Conservation (phyloP, 2,888 invertebrate genomes). For the Tribolium freemani region DNA sequence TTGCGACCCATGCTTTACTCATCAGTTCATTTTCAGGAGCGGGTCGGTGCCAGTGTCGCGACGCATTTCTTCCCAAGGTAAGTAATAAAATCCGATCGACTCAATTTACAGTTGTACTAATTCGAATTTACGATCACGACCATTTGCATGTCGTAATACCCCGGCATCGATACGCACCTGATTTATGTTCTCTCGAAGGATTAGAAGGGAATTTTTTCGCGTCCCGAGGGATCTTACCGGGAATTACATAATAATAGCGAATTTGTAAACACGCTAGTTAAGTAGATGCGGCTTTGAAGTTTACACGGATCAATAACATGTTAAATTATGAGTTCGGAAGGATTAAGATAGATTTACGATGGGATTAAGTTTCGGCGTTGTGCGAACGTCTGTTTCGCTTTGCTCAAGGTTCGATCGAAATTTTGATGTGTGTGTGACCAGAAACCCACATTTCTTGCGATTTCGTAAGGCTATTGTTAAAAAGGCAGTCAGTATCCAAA, state of each 20-base stretch:
- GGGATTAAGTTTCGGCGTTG: constrained; percentile 30
- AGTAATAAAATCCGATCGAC: constrained; percentile 52
- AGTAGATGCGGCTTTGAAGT: constrained; percentile 38
- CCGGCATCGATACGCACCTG: constrained; percentile 56
- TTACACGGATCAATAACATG: constrained; percentile 38
- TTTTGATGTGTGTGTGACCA: neutral
- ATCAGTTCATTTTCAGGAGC: constrained; percentile 32
- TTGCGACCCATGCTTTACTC: neutral
- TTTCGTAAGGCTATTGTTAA: too few species aligned
- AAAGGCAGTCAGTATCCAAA: too few species aligned
- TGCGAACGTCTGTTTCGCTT: neutral
- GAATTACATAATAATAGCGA: constrained; percentile 18
- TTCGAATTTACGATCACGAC: constrained; percentile 61
- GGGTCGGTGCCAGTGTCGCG: constrained; percentile 29
- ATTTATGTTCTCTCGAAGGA: constrained; percentile 51
- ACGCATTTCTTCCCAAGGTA: constrained; percentile 46
- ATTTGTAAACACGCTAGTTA: constrained; percentile 42
- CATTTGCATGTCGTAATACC: constrained; percentile 60
- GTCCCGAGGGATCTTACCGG: neutral
- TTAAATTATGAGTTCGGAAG: constrained; percentile 42
- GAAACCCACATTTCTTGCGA: too few species aligned
- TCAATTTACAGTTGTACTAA: constrained; percentile 60
- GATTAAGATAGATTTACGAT: constrained; percentile 42
- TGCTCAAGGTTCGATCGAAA: neutral
- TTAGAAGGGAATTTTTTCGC: constrained; percentile 5